Evolutionary conservation across 2,113 vertebrate genomes (phyloP).

Genomic region (Cynoglossus semilaevis): DNA sequence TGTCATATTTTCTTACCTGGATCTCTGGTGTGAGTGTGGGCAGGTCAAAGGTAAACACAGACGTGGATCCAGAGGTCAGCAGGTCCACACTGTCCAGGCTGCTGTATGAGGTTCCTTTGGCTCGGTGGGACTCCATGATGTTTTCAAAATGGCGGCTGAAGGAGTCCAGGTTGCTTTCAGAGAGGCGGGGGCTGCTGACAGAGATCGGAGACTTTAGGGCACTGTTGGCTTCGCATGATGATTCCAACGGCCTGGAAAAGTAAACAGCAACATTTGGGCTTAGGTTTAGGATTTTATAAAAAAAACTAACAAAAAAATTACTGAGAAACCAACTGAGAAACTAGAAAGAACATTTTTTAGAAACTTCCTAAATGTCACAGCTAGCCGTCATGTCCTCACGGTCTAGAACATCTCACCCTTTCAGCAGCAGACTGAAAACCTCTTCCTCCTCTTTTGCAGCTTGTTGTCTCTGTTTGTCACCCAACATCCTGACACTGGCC

Average conservation of each 20-base stretch:
- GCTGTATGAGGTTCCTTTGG: conserved; percentile 95
- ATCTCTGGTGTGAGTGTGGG: conserved; percentile 85
- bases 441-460: conserved; percentile 59
- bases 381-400: not conserved
- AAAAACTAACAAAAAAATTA: no score
- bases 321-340: no score
- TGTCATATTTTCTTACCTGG: conserved; percentile 60
- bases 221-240: conserved; percentile 14
- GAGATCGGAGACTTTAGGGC: conserved; percentile 85
- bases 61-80: conserved; percentile 81
- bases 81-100: conserved; percentile 94
- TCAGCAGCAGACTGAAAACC: conserved; percentile 64
- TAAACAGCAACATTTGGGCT: not conserved
- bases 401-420: conserved; percentile 53
- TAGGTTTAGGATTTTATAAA: no score
- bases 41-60: conserved; percentile 90
- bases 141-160: conserved; percentile 97
- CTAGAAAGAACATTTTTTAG: no score
- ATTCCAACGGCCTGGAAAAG: conserved; percentile 40
- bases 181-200: conserved; percentile 81
- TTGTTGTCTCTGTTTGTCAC: conserved; percentile 66
- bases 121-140: conserved; percentile 95
- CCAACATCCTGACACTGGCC: conserved; percentile 73
- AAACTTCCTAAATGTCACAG: no score
- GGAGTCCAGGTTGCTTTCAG: conserved; percentile 87